Conservation (phyloP, 2,113 vertebrate genomes). For the Desmodus rotundus region DNA sequence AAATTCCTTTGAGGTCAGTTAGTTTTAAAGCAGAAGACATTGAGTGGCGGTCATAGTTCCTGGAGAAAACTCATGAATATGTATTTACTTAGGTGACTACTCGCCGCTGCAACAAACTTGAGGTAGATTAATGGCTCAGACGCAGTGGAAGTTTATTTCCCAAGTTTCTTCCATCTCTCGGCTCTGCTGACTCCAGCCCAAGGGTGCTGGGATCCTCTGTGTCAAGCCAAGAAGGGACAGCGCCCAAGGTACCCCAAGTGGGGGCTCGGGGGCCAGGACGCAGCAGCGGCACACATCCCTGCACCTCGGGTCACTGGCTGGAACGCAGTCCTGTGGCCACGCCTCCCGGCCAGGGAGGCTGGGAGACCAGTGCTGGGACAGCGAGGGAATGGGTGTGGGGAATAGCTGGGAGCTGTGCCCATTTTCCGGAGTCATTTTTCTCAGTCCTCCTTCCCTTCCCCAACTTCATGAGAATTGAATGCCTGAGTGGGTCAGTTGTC, state of each 20-base stretch:
- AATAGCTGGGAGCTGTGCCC: neutral
- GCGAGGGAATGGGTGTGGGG: neutral
- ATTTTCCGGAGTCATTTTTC: neutral
- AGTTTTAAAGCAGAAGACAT: neutral
- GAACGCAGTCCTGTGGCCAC: fast-evolving
- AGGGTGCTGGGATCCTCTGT: neutral
- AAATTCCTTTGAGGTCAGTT: neutral
- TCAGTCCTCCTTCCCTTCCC: neutral
- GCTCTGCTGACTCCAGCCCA: fast-evolving
- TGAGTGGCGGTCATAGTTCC: neutral
- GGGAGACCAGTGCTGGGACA: neutral
- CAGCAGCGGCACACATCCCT: neutral
- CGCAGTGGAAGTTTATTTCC: fast-evolving
- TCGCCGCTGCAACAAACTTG: neutral
- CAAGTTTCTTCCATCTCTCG: neutral
- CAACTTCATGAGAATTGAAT: neutral
- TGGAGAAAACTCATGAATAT: fast-evolving
- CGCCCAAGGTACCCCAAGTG: fast-evolving
- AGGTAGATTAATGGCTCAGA: neutral
- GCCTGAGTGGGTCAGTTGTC: fast-evolving
- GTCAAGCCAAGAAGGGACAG: neutral
- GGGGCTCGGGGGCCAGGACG: neutral
- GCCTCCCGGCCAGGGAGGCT: neutral
- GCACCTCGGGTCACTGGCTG: neutral
- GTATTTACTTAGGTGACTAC: fast-evolving